These are phyloP conservation scores for Petrophora chlorosata DNA, from an alignment of 2,888 invertebrate genomes.

Conservation along the genomic window DNA sequence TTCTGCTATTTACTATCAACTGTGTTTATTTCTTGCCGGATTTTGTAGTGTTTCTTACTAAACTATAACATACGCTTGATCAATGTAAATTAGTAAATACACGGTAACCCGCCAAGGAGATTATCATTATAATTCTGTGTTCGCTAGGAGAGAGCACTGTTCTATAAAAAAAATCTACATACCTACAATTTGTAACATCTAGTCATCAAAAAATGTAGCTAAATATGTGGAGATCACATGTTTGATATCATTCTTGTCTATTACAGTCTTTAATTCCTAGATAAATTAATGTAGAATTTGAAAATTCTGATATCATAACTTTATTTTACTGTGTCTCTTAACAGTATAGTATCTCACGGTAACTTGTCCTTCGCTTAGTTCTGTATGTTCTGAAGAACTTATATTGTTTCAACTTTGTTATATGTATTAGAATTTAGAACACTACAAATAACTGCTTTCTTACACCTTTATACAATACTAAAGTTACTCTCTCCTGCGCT, in stretches of 20 bases:
- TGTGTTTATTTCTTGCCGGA: constrained; percentile 18
- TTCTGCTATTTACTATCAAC: too few species aligned
- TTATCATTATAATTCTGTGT: constrained; percentile 40
- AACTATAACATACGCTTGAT: constrained; percentile 63
- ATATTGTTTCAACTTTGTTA: neutral
- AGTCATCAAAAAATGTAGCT: constrained; percentile 6
- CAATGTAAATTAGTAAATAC: constrained; percentile 68
- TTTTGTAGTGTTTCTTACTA: constrained; percentile 45
- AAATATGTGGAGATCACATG: neutral
- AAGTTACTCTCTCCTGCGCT: constrained; percentile 16
- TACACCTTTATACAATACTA: neutral
- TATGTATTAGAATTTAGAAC: neutral
- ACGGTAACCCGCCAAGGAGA: constrained; percentile 63
- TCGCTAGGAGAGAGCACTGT: constrained; percentile 21
- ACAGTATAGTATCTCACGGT: too few species aligned
- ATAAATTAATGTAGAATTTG: too few species aligned
- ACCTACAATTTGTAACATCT: constrained; percentile 6
- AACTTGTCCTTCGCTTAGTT: too few species aligned
- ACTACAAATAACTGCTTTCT: neutral
- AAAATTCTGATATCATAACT: too few species aligned
- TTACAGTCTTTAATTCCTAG: too few species aligned
- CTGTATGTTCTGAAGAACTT: too few species aligned
- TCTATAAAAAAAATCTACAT: neutral
- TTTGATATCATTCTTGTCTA: neutral
- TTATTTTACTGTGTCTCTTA: too few species aligned